Evolutionary conservation across 2,888 invertebrate genomes (phyloP).

Genomic region (Cheilosia pagana): DNA sequence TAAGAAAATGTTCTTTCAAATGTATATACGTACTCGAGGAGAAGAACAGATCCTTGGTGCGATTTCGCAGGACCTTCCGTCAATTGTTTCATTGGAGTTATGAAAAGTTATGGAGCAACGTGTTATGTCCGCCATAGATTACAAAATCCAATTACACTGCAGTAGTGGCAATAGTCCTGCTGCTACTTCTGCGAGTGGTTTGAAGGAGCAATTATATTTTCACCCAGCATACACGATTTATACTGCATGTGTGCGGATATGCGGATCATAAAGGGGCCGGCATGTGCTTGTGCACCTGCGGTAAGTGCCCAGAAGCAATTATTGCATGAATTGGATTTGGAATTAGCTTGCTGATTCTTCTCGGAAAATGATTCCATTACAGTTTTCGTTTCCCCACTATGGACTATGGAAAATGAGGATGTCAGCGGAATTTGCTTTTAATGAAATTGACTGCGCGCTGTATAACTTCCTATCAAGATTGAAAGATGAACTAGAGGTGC

Average conservation of each 20-base stretch:
- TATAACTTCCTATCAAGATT: slow-evolving; percentile 38
- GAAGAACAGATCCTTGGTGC: neutral
- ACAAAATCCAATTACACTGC: slow-evolving; percentile 73
- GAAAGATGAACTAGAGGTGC: neutral
- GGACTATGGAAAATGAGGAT: slow-evolving; percentile 60
- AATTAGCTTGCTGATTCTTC: slow-evolving; percentile 64
- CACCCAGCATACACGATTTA: neutral
- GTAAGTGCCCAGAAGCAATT: slow-evolving; percentile 73
- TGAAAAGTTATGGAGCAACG: slow-evolving; percentile 53
- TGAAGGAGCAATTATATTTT: slow-evolving; percentile 66
- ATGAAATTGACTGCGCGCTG: slow-evolving; percentile 69
- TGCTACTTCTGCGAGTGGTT: slow-evolving; percentile 11
- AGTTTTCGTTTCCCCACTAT: slow-evolving; percentile 2
- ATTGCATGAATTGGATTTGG: slow-evolving; percentile 72
- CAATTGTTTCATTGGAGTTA: slow-evolving; percentile 68
- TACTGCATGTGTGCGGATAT: neutral
- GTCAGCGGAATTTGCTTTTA: slow-evolving; percentile 67
- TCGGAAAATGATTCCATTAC: slow-evolving; percentile 5
- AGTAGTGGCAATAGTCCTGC: slow-evolving; percentile 36
- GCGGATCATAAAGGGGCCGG: slow-evolving; percentile 46
- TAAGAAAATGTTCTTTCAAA: slow-evolving; percentile 63
- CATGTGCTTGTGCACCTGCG: slow-evolving; percentile 73
- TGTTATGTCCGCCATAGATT: slow-evolving; percentile 69
- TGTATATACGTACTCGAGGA: neutral
- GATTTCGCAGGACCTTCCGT: slow-evolving; percentile 28